These are phyloP conservation scores for Bothrops jararaca DNA, from an alignment of 2,113 vertebrate species.

Conservation along the genomic window DNA sequence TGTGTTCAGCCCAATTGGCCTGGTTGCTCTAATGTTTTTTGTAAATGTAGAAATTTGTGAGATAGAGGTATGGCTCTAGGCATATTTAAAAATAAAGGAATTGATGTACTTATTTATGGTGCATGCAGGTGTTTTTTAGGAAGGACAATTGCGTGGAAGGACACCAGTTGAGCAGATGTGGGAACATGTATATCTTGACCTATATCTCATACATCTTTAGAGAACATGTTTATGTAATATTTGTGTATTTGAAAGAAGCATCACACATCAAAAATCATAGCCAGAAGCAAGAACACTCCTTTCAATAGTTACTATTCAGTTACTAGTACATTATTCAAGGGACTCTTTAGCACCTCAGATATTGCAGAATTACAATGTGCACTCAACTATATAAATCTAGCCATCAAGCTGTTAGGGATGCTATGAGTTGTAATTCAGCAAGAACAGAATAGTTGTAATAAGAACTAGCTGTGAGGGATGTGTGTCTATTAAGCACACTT, in stretches of 20 bases:
- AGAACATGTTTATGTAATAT: neutral
- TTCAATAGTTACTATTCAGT: neutral
- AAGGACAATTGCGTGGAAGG: neutral
- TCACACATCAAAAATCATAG: neutral
- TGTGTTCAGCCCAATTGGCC: neutral
- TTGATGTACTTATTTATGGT: neutral
- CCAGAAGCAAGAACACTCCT: neutral
- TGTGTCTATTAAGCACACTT: neutral
- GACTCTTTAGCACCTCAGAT: neutral
- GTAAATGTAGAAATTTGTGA: neutral
- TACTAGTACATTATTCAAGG: neutral
- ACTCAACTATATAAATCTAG: neutral
- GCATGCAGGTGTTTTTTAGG: neutral
- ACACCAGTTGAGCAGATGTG: neutral
- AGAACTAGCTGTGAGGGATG: neutral
- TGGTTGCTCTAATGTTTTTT: neutral
- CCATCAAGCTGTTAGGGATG: neutral
- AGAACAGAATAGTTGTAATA: neutral
- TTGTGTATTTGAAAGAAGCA: neutral
- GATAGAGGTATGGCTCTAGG: neutral
- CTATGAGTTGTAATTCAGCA: neutral
- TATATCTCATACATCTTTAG: neutral
- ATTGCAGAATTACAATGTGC: neutral
- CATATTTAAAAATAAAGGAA: neutral
- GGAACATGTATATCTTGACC: neutral